Percentiles rank a stretch among this genome's conserved stretches.
Conservation (phyloP, 2,888 invertebrate species). For the Microctonus hyperodae region DNA sequence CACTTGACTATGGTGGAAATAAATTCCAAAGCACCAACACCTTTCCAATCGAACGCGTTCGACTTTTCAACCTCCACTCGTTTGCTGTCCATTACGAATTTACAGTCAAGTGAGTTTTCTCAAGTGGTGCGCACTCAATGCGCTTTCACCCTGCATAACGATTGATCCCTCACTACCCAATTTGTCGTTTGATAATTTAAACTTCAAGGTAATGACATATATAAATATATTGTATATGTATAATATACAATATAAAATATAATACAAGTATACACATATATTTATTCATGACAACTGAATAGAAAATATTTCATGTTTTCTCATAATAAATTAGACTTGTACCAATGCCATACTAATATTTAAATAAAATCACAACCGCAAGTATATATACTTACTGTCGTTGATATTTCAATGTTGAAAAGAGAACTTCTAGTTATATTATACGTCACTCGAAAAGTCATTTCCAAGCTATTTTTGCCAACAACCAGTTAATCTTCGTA, state of each 20-base stretch:
- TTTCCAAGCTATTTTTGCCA: neutral
- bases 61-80: slow-evolving; percentile 12
- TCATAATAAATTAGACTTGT: neutral
- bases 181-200: slow-evolving; percentile 33
- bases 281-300: neutral
- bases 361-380: neutral
- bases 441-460: neutral
- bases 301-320: neutral
- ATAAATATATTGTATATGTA: too few species aligned
- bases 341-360: neutral
- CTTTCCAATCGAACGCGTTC: slow-evolving; percentile 2
- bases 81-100: slow-evolving; percentile 9
- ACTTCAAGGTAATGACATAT: neutral
- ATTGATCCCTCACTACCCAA: slow-evolving; percentile 19
- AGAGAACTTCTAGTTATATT: neutral
- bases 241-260: too few species aligned
- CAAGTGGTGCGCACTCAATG: neutral
- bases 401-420: neutral
- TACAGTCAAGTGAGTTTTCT: slow-evolving; percentile 13
- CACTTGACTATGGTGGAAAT: neutral
- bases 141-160: slow-evolving; percentile 28
- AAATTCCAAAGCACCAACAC: slow-evolving; percentile 8
- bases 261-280: neutral
- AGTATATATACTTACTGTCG: neutral
- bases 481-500: slow-evolving; percentile 6